These are phyloP conservation scores for Chelon auratus DNA, from an alignment of 2,797 vertebrate species.

Conservation along the genomic window DNA sequence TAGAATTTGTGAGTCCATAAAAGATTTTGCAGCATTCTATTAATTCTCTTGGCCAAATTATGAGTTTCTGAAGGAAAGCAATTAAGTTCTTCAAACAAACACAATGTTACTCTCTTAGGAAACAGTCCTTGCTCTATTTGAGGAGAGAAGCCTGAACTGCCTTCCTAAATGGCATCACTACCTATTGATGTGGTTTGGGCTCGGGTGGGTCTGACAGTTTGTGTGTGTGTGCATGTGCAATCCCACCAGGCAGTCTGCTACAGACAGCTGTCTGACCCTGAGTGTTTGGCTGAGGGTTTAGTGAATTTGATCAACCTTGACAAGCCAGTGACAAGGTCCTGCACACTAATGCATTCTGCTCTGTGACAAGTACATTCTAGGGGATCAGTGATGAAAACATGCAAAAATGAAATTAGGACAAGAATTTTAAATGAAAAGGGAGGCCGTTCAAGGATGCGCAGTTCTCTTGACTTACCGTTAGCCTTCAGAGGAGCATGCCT, in stretches of 20 bases:
- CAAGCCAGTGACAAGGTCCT: conserved; percentile 54
- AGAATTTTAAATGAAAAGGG: conserved; percentile 2
- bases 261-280: conserved; percentile 64
- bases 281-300: conserved; percentile 58
- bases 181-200: conserved; percentile 50
- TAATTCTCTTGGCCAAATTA: conserved; percentile 12
- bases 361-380: conserved; percentile 4
- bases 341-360: conserved; percentile 35
- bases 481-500: conserved; percentile 73
- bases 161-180: conserved; percentile 24
- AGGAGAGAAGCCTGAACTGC: conserved; percentile 26
- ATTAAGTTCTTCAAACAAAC: conserved; percentile 11
- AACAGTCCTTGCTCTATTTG: conserved; percentile 15
- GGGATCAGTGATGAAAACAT: conserved; percentile 18
- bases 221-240: conserved; percentile 38
- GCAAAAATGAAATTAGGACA: conserved; percentile 7
- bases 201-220: conserved; percentile 21
- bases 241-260: conserved; percentile 50
- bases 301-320: conserved; percentile 65
- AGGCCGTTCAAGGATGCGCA: not conserved
- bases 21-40: not conserved
- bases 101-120: not conserved
- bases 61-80: not conserved
- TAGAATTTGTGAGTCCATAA: not conserved
- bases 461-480: conserved; percentile 77